Evolutionary conservation across 2,797 vertebrate genomes (phyloP).

Genomic region (Thripadectes ignobilis): DNA sequence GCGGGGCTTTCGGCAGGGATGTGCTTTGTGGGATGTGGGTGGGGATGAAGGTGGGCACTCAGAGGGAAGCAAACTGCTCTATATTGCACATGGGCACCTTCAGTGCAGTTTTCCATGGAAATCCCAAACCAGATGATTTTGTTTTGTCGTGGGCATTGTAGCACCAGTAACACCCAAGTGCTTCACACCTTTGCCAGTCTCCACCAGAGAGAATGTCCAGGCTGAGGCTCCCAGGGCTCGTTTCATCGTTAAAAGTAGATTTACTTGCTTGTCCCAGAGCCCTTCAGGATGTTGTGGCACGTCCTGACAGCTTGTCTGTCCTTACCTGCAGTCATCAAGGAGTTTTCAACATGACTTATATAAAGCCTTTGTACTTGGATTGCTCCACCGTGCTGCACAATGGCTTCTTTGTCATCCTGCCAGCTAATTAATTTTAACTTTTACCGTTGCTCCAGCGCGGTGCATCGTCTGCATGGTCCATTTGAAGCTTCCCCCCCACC

Average conservation of each 20-base stretch:
- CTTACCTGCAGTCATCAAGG: slow-evolving; percentile 71
- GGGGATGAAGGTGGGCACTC: not conserved
- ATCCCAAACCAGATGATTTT: not conserved
- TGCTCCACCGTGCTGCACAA: slow-evolving; percentile 68
- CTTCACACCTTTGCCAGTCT: not conserved
- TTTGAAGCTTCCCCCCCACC: not conserved
- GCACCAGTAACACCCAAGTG: not conserved
- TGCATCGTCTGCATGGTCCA: slow-evolving; percentile 10
- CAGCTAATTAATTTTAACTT: slow-evolving; percentile 79
- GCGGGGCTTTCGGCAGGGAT: not conserved
- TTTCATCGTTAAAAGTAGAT: not conserved
- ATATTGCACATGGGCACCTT: accelerated
- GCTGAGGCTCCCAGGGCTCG: not conserved
- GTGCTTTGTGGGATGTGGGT: not conserved
- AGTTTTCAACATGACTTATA: slow-evolving; percentile 71
- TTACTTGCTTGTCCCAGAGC: not conserved
- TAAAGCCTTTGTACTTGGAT: slow-evolving; percentile 71
- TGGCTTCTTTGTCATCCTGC: slow-evolving; percentile 75
- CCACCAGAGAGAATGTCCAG: not conserved
- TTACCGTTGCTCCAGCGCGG: slow-evolving; percentile 33
- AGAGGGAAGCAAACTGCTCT: not conserved
- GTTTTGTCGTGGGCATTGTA: not conserved
- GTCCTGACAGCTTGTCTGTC: slow-evolving; percentile 53
- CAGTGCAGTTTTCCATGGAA: not conserved
- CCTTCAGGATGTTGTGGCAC: slow-evolving; percentile 32